phyloP scores from a whole-genome alignment of 2,113 vertebrate species.

The Sterna hirundo region DNA sequence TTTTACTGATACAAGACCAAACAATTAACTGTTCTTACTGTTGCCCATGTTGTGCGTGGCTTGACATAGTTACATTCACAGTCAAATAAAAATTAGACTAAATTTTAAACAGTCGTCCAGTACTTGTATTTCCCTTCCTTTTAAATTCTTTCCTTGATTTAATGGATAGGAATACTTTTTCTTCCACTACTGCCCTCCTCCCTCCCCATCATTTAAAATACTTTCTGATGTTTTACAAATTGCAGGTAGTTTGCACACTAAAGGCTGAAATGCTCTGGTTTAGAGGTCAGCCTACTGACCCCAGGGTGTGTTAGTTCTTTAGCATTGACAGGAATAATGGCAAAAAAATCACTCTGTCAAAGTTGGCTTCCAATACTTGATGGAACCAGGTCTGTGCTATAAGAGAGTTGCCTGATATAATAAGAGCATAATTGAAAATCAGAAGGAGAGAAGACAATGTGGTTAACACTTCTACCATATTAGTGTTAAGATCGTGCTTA shows the following conservation, averaged over 20 bases:
- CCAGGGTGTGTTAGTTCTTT: background rate
- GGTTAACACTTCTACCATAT: background rate
- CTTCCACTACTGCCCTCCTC: rapidly evolving
- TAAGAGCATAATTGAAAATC: background rate
- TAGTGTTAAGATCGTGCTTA: background rate
- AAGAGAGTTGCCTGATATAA: background rate
- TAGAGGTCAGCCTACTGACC: background rate
- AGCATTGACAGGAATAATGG: background rate
- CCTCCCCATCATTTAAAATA: background rate
- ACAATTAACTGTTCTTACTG: background rate
- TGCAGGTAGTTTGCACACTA: background rate
- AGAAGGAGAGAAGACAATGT: background rate
- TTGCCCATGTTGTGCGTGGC: background rate
- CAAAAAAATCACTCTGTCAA: background rate
- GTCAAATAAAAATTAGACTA: background rate
- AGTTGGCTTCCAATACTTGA: background rate
- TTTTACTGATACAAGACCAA: background rate
- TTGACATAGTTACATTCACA: background rate
- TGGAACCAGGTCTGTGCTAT: background rate
- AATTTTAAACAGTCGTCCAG: background rate
- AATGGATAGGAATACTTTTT: background rate
- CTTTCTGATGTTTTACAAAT: background rate
- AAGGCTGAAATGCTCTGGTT: background rate
- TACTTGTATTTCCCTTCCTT: background rate
- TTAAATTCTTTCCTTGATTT: background rate